These are phyloP conservation scores for Macaria notata DNA, from an alignment of 2,888 invertebrate genomes.

Conservation along the genomic window DNA sequence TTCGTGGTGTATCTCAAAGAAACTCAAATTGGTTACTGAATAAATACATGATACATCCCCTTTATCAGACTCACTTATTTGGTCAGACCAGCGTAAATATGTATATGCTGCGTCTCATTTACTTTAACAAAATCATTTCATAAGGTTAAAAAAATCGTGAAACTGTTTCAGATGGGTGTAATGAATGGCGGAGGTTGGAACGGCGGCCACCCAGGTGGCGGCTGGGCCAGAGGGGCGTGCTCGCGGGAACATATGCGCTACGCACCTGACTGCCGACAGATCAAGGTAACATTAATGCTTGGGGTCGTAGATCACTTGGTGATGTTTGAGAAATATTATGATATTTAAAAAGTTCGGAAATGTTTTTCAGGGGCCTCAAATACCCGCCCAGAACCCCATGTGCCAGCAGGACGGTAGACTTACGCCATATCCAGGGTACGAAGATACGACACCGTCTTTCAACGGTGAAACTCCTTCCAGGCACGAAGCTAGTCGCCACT, in stretches of 20 bases:
- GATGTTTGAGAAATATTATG: no score
- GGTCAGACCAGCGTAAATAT: not conserved
- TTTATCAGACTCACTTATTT: no score
- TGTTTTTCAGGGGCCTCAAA: slow-evolving; percentile 58
- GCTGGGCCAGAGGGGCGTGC: slow-evolving; percentile 64
- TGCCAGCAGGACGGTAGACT: slow-evolving; percentile 64
- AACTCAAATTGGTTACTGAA: no score
- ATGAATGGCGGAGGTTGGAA: slow-evolving; percentile 61
- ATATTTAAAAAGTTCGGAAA: no score
- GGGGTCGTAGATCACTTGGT: no score
- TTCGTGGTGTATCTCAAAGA: no score
- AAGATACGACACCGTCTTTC: slow-evolving; percentile 51
- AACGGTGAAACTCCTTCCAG: slow-evolving; percentile 49
- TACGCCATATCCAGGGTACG: slow-evolving; percentile 65
- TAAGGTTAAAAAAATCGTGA: not conserved
- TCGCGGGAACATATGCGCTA: slow-evolving; percentile 68
- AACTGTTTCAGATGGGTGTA: slow-evolving; percentile 58
- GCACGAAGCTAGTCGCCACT: slow-evolving; percentile 50
- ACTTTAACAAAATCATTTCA: no score
- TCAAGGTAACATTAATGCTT: slow-evolving; percentile 52
- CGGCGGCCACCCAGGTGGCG: slow-evolving; percentile 49
- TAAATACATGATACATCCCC: no score
- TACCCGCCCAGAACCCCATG: slow-evolving; percentile 55
- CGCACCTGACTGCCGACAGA: slow-evolving; percentile 61
- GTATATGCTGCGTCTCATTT: not conserved